Base-by-base conservation (phyloP, 2,113 vertebrate genomes). In the Labeo rohita region DNA sequence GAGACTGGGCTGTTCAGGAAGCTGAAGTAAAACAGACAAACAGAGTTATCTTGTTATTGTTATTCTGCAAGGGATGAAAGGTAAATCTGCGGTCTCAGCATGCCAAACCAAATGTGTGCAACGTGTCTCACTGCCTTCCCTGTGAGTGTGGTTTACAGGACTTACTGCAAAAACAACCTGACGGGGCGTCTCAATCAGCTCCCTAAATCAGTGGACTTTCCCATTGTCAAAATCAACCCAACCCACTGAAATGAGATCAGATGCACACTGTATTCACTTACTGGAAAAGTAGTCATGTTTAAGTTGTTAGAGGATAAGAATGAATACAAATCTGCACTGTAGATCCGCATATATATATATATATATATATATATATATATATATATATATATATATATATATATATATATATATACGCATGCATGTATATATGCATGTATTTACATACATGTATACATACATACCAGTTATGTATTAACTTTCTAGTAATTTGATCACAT, bases 41-140 rank as follows among this genome's bases (percentile, higher is more conserved):
- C 74, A 43, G 34, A 76, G 79, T 81, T 86, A 84, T 90, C 86
- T 88, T 84, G 86, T 88, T 85, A 84, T 78, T 88, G 84, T 75
- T 81, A 81, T 81, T 79, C 79, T 65, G 56, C 87, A 84, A 85
- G 77, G 61, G 70, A 90, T 82, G 85, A 45, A 88, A 85, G 84
- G 85, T 83, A 81, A 79, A 59, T 79, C 50, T 21, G 50, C 16
- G 1, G 36, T 65, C 59, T 81, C 80, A 74, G 76, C 80, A 18
- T 82, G 85, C 56, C 63, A 85, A 90, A 76, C 61, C 23, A 70
- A 86, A 86, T 54, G 18, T 84, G 49, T 11, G 59, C 72, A 63
- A 12, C 34, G 45, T 36, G 34, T 88, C 9, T 76, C 79, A 59
- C n/a, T 76, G 56, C 3, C 11, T 76, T 76, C n/a, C 73, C 18